Base-by-base conservation (phyloP, 2,888 invertebrate species). In the Calameuta pallipes region DNA sequence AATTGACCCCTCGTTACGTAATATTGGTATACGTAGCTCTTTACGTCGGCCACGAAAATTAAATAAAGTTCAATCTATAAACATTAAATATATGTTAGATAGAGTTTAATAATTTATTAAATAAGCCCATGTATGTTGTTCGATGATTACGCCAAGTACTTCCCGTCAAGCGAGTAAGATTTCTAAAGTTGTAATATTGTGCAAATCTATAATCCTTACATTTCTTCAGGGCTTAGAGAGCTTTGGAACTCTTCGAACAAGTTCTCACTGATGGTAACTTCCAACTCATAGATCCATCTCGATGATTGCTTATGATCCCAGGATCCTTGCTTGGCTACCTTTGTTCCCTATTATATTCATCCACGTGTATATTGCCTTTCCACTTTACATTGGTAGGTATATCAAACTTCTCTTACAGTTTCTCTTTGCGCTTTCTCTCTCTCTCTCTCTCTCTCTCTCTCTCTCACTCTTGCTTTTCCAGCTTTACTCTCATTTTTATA, bases 401-500 rank as follows among this genome's bases (percentile, higher is more conserved):
- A 56, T 56, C 23, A 23, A 56, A 56, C 9, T 15, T 23, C 23
- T 56, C 23, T 56, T 23, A 56, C 9, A 15, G 75, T 79, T 78
- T 70, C 75, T n/a, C 56, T 73, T 30, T 56, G 33, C 36, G 37
- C 34, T 56, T 31, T 71, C 69, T 69, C 71, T 15, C 56, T 36
- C 70, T 68, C 69, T 4, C 36, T 35, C 15, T 41, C 69, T 71
- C n/a, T 12, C 41, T 34, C 31, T 11, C 69, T 0, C 36, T 11
- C 9, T 1, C 34, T 0, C 34, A 0, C 2, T 11, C 0, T 0
- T 11, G 11, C 35, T 36, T 36, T 76, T 78, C 77, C 76, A 23
- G 33, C 76, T 68, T 34, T 79, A 76, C 73, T 76, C 76, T 79
- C 75, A 69, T 75, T 80, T 73, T 75, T 41, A 15, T 73, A 68